A percentile compares a stretch with the other conserved stretches of the same genome.
These are phyloP conservation scores for Scotopteryx bipunctaria DNA, from an alignment of 2,888 invertebrate species.

Conservation along the genomic window DNA sequence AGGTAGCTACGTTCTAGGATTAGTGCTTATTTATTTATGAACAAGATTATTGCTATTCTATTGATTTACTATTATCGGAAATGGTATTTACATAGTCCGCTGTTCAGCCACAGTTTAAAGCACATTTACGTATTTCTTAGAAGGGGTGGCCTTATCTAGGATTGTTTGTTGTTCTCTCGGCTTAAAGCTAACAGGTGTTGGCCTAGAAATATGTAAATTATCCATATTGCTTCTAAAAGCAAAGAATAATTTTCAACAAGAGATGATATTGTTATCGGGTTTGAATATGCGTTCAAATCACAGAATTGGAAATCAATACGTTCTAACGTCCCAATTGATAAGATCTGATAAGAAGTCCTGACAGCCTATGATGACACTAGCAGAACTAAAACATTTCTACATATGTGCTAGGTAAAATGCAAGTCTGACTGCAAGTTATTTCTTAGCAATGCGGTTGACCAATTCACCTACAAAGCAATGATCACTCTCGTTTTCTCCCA, in stretches of 20 bases:
- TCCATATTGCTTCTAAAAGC: no score
- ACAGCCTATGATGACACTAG: no score
- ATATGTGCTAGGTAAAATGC: no score
- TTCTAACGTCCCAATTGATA: no score
- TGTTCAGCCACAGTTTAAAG: not conserved
- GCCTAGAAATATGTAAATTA: conserved; percentile 12
- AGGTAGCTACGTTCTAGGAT: no score
- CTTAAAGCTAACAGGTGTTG: not conserved
- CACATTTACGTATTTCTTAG: not conserved
- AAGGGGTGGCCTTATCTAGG: not conserved
- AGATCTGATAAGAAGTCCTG: conserved; percentile 41
- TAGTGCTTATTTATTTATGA: no score
- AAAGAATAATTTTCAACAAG: no score
- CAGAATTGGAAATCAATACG: no score
- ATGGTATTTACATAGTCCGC: no score
- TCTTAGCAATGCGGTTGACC: conserved; percentile 23
- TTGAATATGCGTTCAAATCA: conserved; percentile 33
- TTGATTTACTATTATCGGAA: no score
- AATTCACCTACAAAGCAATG: conserved; percentile 34
- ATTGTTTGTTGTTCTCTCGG: conserved; percentile 26
- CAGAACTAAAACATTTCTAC: no score
- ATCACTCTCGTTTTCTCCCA: conserved; percentile 73
- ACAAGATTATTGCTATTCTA: no score
- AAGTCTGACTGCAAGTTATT: not conserved
- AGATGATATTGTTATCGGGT: not conserved